Conservation (phyloP, 2,797 vertebrate genomes). For the Hypotaenidia okinawae region DNA sequence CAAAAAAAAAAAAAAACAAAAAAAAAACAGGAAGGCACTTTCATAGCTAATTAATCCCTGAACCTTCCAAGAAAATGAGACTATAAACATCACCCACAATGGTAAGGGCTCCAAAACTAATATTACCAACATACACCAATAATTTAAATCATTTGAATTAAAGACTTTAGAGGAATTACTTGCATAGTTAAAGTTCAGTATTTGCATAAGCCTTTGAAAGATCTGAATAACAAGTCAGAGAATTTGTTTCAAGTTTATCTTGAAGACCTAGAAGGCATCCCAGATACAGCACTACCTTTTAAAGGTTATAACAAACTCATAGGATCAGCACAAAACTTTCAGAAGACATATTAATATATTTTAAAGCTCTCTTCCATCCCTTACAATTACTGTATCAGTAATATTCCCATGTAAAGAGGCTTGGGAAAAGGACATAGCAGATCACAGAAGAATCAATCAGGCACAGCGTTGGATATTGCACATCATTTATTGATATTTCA, state of each 20-base stretch:
- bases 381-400: not conserved
- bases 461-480: accelerated
- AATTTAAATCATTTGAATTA: not conserved
- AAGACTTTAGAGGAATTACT: not conserved
- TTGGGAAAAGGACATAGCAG: not conserved
- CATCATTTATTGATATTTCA: not conserved
- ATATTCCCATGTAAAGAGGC: not conserved
- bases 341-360: not conserved
- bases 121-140: not conserved
- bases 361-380: not conserved
- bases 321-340: not conserved
- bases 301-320: not conserved
- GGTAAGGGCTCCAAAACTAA: not conserved
- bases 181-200: not conserved
- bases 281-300: not conserved
- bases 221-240: not conserved
- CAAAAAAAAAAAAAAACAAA: too few relatives aligned
- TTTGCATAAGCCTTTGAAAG: conserved; percentile 15
- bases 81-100: not conserved
- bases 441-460: not conserved
- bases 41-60: not conserved
- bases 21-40: not conserved
- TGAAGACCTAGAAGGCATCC: not conserved
- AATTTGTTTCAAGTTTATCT: conserved; percentile 6
- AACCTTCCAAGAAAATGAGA: not conserved